phyloP scores from a whole-genome alignment of 2,113 vertebrate genomes.

The Pituophis catenifer region DNA sequence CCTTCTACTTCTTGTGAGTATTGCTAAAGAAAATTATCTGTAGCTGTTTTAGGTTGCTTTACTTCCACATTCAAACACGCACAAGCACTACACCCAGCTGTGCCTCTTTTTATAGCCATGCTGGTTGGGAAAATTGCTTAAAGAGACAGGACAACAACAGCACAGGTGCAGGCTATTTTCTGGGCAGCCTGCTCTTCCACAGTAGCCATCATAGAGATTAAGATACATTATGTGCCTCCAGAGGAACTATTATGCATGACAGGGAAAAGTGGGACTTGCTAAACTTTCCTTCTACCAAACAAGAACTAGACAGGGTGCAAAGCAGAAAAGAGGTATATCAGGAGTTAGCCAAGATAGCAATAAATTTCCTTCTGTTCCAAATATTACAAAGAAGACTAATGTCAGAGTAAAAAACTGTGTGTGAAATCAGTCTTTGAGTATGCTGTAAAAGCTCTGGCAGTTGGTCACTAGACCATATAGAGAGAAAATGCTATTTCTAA shows the following conservation, averaged over 20 bases:
- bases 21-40: neutral
- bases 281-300: neutral
- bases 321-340: neutral
- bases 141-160: neutral
- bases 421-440: neutral
- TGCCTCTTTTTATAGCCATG: neutral
- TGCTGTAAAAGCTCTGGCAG: neutral
- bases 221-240: neutral
- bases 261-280: neutral
- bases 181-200: neutral
- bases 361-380: neutral
- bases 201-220: neutral
- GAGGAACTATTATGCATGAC: neutral
- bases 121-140: neutral
- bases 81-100: neutral
- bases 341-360: neutral
- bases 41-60: neutral
- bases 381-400: neutral
- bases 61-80: neutral
- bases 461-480: neutral
- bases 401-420: neutral
- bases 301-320: neutral
- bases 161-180: neutral
- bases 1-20: neutral
- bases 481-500: neutral